Base-by-base conservation (phyloP, 64 coral and sea anemone genomes). In the Anthopleura sola region DNA sequence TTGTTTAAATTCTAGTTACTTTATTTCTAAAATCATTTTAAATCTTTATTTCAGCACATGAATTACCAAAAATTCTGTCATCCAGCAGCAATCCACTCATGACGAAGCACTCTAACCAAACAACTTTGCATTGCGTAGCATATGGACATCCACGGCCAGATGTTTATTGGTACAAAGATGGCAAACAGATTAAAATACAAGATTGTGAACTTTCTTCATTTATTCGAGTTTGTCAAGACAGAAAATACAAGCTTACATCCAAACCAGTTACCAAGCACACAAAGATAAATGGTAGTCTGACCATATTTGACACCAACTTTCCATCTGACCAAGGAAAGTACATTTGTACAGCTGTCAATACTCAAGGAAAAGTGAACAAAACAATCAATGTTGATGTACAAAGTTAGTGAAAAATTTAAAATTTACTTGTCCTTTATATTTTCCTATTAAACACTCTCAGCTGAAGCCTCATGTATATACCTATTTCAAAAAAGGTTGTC, bases 91-190 rank as follows among this genome's bases (percentile, higher is more conserved):
- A 28, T 13, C 8, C 31, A 36, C 10, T 71, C 11, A 3, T 15
- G n/a, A 1, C 23, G 2, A 34, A 34, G 11, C 26, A 31, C 14
- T 71, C 66, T 16, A 71, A 34, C 0, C 7, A 71, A 32, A 71
- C 66, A 34, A 32, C 10, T 1, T 71, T 71, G 28, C 15, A 71
- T 14, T 71, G 66, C 28, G 1, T 14, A 36, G 66, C 66, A 16
- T 33, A 15, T 71, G 66, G 66, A 32, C 66, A 71, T 71, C 66
- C 66, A 15, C n/a, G 66, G 29, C 66, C 66, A 71, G 28, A 16
- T 15, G 23, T 81, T 32, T 12, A n/a, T 46, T 91, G 89, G 89
- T 91, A 81, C 75, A 86, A 55, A 81, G 46, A 86, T 48, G 84
- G 75, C 55, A 86, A 69, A 47, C 19, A 38, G 14, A 36, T 91